Evolutionary conservation across 2,113 vertebrate genomes (phyloP).

Genomic region (Lagopus muta): DNA sequence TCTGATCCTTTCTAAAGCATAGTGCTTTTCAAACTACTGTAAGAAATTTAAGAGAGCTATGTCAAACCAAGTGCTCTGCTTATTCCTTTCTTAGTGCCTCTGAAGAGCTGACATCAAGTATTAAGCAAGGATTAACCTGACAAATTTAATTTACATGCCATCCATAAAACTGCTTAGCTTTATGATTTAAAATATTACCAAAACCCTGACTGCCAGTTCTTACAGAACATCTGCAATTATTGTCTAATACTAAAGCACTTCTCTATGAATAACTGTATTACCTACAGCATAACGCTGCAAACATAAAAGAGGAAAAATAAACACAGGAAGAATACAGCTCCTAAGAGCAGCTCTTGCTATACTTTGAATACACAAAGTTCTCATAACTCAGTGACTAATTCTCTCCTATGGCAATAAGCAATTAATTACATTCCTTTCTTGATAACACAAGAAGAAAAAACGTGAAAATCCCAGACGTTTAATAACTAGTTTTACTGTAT

Average conservation of each 20-base stretch:
- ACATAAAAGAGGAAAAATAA: background rate
- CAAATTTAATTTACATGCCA: background rate
- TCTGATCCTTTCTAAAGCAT: background rate
- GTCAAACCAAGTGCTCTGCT: background rate
- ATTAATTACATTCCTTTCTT: conserved; percentile 9
- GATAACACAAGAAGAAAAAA: background rate
- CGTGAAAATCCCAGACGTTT: rapidly evolving
- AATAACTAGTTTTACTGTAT: background rate
- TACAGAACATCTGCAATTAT: background rate
- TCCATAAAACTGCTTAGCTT: background rate
- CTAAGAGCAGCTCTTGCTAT: background rate
- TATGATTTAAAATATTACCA: background rate
- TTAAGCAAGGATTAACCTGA: conserved; percentile 2
- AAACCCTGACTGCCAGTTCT: background rate
- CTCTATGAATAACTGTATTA: background rate
- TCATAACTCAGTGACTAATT: background rate
- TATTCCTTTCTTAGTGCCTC: background rate
- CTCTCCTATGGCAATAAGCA: background rate
- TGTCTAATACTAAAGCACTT: background rate
- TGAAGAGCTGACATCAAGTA: conserved; percentile 2
- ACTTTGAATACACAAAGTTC: background rate
- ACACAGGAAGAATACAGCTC: background rate
- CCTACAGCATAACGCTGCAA: background rate
- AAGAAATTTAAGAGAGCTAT: background rate
- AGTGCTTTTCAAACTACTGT: background rate